Evolutionary conservation across 2,888 invertebrate genomes (phyloP).

Genomic region (Orthosia gothica): DNA sequence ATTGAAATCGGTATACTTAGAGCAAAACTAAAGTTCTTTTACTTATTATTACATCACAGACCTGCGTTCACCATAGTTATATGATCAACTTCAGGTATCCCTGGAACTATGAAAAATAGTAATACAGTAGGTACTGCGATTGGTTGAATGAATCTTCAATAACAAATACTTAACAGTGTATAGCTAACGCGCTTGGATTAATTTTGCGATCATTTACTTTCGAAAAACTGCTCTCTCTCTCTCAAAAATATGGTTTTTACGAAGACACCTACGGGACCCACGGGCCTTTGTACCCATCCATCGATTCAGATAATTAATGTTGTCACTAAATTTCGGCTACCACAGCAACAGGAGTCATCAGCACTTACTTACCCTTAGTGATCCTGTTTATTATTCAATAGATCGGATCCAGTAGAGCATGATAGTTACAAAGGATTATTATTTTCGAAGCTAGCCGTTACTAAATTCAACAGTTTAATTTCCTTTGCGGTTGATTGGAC

Average conservation of each 20-base stretch:
- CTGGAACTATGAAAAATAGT: too few relatives aligned
- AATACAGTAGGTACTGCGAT: too few relatives aligned
- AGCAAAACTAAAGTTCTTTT: neutral
- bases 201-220: too few relatives aligned
- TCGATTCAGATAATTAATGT: neutral
- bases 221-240: too few relatives aligned
- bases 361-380: conserved; percentile 18
- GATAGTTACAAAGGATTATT: conserved; percentile 73
- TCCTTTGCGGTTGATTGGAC: conserved; percentile 85
- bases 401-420: conserved; percentile 44
- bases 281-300: too few relatives aligned
- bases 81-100: too few relatives aligned
- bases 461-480: conserved; percentile 86
- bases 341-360: conserved; percentile 21
- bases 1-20: neutral
- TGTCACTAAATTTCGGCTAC: neutral
- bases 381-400: conserved; percentile 57
- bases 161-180: too few relatives aligned
- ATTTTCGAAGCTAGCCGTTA: conserved; percentile 75
- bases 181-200: too few relatives aligned
- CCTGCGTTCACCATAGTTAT: too few relatives aligned
- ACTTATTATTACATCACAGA: neutral
- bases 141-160: too few relatives aligned
- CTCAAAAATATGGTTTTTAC: too few relatives aligned
- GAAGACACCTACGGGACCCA: too few relatives aligned